Evolutionary conservation across 1,140 invertebrate species (phyloP).

Genomic region (Manduca sexta): DNA sequence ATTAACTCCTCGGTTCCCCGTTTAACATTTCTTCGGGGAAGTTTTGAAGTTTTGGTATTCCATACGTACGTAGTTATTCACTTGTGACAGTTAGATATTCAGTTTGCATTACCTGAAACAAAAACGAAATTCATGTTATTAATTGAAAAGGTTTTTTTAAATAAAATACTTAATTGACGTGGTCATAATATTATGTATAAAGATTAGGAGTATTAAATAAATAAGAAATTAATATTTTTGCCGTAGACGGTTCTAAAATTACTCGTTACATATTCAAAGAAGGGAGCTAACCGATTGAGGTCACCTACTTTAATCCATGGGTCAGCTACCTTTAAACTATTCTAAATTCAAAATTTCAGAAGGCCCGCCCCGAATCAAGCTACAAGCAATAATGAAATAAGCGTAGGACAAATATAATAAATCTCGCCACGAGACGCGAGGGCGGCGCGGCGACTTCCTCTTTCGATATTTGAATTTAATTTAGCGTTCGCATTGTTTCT

Average conservation of each 20-base stretch:
- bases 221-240: too few species aligned
- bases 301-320: not conserved
- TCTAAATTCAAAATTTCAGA: conserved; percentile 28
- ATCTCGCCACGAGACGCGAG: conserved; percentile 57
- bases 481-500: conserved; percentile 53
- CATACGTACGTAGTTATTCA: too few species aligned
- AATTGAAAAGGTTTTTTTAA: too few species aligned
- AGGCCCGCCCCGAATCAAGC: conserved; percentile 29
- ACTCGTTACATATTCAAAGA: too few species aligned
- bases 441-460: conserved; percentile 61
- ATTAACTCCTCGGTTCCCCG: conserved; percentile 26
- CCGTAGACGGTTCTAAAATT: too few species aligned
- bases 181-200: too few species aligned
- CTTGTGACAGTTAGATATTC: not conserved
- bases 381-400: conserved; percentile 65
- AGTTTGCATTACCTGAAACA: conserved; percentile 25
- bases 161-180: too few species aligned
- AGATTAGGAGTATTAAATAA: too few species aligned
- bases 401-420: conserved; percentile 70
- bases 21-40: conserved; percentile 2
- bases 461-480: conserved; percentile 72
- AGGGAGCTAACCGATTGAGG: too few species aligned
- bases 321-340: conserved; percentile 21
- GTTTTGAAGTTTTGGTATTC: not conserved
- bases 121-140: conserved; percentile 4